phyloP scores from a whole-genome alignment of 1,140 invertebrate species.

The Conopomorpha cramerella region DNA sequence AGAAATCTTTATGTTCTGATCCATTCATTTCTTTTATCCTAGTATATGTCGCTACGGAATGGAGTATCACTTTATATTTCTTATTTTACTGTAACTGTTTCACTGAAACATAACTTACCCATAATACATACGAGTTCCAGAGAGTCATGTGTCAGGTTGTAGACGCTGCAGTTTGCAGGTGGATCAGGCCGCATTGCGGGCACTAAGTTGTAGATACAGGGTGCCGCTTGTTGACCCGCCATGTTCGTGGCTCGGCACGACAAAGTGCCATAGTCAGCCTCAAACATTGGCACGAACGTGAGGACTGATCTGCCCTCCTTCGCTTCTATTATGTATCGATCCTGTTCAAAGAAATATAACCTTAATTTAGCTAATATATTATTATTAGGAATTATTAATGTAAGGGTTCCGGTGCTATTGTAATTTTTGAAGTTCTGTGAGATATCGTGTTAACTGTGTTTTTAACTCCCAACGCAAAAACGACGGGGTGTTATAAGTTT shows the following conservation, averaged over 20 bases:
- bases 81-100: not conserved
- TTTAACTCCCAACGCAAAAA: too few relatives aligned
- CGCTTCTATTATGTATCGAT: conserved; percentile 64
- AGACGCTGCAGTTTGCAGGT: conserved; percentile 78
- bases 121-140: conserved; percentile 62
- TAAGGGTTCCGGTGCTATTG: too few relatives aligned
- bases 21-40: too few relatives aligned
- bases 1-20: too few relatives aligned
- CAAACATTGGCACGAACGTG: conserved; percentile 78
- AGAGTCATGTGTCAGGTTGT: conserved; percentile 78
- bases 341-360: too few relatives aligned
- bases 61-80: too few relatives aligned
- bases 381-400: too few relatives aligned
- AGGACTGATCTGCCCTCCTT: conserved; percentile 71
- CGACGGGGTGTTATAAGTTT: too few relatives aligned
- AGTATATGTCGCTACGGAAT: too few relatives aligned
- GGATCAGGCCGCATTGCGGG: conserved; percentile 77
- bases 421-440: too few relatives aligned
- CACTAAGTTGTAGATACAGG: conserved; percentile 73
- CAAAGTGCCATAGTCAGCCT: conserved; percentile 74
- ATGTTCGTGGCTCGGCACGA: conserved; percentile 70
- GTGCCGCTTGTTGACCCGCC: conserved; percentile 67
- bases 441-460: too few relatives aligned
- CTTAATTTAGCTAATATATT: too few relatives aligned
- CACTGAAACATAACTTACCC: conserved; percentile 18